Evolutionary conservation across 2,888 invertebrate species (phyloP).

Genomic region (Ophion obscuratus): DNA sequence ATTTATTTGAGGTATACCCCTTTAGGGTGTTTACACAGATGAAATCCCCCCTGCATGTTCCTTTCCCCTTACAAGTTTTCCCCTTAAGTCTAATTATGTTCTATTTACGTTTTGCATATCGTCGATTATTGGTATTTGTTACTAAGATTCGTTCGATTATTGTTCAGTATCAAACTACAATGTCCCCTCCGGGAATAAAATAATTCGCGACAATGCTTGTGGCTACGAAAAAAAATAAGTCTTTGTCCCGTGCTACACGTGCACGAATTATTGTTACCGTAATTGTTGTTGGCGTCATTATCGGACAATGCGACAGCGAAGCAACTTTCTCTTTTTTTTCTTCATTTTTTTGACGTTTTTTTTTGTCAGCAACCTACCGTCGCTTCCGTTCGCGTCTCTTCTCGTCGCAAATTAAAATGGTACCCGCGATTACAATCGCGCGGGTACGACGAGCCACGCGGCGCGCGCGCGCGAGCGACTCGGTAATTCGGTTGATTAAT

Average conservation of each 20-base stretch:
- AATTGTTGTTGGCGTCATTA: not conserved
- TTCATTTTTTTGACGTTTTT: conserved; percentile 10
- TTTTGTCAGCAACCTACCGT: conserved; percentile 50
- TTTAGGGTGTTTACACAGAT: too few relatives aligned
- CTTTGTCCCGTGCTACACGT: conserved; percentile 6
- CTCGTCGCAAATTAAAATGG: conserved; percentile 50
- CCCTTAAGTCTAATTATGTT: too few relatives aligned
- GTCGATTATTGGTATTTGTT: too few relatives aligned
- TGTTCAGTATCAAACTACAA: too few relatives aligned
- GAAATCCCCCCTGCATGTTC: too few relatives aligned
- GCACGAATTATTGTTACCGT: conserved; percentile 16
- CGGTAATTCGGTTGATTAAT: conserved; percentile 62
- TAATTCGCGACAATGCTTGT: too few relatives aligned
- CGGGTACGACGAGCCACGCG: not conserved
- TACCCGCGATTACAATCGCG: conserved; percentile 55
- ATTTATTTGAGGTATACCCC: too few relatives aligned
- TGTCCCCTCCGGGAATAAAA: too few relatives aligned
- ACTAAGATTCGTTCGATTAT: too few relatives aligned
- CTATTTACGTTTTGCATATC: too few relatives aligned
- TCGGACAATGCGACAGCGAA: not conserved
- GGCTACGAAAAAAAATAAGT: too few relatives aligned
- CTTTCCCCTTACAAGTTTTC: too few relatives aligned
- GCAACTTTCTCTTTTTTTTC: conserved; percentile 37
- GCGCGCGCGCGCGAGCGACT: conserved; percentile 22
- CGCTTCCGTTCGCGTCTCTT: conserved; percentile 54